A percentile compares a stretch with the other conserved stretches of the same genome.
phyloP scores from a whole-genome alignment of 2,113 vertebrate genomes.

The Lanius ludovicianus region DNA sequence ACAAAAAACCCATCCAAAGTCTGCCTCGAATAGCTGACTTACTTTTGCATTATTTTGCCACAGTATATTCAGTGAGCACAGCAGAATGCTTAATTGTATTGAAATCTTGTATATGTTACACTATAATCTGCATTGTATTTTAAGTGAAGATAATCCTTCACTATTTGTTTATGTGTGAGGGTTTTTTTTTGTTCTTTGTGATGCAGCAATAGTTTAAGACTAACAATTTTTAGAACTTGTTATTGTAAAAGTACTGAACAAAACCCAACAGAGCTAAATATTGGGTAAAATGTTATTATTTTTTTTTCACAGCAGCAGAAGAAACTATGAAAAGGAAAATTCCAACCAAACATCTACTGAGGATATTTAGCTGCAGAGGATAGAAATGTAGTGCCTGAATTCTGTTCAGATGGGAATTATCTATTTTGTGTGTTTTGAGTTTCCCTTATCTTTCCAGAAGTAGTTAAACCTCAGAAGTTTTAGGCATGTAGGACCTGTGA shows the following conservation, averaged over 20 bases:
- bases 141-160: not conserved
- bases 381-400: not conserved
- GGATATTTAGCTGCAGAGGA: not conserved
- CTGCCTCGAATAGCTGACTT: not conserved
- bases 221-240: not conserved
- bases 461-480: not conserved
- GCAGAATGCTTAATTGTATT: not conserved
- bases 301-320: not conserved
- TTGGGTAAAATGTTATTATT: not conserved
- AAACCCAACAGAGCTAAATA: not conserved
- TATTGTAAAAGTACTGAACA: not conserved
- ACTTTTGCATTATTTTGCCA: slow-evolving; percentile 8
- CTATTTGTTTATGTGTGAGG: not conserved
- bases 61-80: not conserved
- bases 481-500: not conserved
- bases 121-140: not conserved
- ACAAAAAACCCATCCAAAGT: not conserved
- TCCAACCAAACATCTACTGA: not conserved
- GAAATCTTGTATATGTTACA: not conserved
- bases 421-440: not conserved
- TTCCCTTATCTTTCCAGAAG: not conserved
- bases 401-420: not conserved
- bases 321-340: not conserved
- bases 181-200: not conserved
- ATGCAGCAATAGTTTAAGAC: not conserved